Percentiles rank a stretch among this genome's conserved stretches.
Evolutionary conservation across 2,888 invertebrate genomes (phyloP).

Genomic region (Corbicula japonica): DNA sequence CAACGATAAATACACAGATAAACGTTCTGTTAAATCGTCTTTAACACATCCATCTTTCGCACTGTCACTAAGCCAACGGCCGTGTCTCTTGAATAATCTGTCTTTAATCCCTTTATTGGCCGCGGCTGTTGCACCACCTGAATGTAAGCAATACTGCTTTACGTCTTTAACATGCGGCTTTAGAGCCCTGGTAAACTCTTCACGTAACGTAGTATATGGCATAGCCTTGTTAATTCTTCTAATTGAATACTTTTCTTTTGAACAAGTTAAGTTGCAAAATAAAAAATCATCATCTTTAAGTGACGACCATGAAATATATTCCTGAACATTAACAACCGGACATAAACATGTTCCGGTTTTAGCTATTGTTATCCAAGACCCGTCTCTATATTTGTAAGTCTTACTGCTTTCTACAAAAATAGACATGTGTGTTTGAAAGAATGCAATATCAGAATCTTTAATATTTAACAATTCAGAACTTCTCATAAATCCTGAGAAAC

Average conservation of each 20-base stretch:
- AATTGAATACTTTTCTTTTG: constrained; percentile 22
- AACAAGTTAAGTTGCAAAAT: constrained; percentile 22
- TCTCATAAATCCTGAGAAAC: constrained; percentile 52
- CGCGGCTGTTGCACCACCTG: constrained; percentile 17
- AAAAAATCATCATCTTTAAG: constrained; percentile 19
- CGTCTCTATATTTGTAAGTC: constrained; percentile 40
- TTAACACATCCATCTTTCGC: too few species aligned
- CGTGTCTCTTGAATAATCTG: too few species aligned
- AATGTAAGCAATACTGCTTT: neutral
- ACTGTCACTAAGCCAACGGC: too few species aligned
- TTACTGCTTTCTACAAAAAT: constrained; percentile 43
- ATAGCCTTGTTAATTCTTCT: constrained; percentile 17
- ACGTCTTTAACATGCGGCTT: constrained; percentile 16
- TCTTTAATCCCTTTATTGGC: constrained; percentile 11
- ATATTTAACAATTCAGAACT: constrained; percentile 43
- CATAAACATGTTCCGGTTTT: constrained; percentile 42
- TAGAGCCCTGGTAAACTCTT: constrained; percentile 6
- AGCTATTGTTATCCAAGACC: constrained; percentile 45
- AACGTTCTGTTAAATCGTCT: too few species aligned
- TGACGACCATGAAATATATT: constrained; percentile 30
- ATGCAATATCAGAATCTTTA: constrained; percentile 31
- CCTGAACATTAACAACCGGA: constrained; percentile 41
- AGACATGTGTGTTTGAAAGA: constrained; percentile 20
- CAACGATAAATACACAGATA: too few species aligned
- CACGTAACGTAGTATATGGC: constrained; percentile 10